Evolutionary conservation across 2,888 invertebrate genomes (phyloP), one percentile per base, ranked within the genome.

Genomic region (Lasioglossum oenotherae): DNA sequence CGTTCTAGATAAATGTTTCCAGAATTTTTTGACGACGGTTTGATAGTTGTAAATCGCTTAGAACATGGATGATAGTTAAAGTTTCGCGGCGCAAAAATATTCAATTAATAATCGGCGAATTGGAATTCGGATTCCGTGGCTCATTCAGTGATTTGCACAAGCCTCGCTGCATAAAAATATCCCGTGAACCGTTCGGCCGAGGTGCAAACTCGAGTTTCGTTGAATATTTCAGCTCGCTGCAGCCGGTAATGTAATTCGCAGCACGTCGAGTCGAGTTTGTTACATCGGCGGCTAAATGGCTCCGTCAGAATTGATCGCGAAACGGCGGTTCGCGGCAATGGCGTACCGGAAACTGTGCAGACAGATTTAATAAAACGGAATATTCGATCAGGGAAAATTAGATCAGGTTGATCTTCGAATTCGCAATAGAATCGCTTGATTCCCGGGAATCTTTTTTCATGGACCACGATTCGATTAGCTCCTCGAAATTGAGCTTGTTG

Each of bases 271-370:
- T 46, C 27, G 19, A 46, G 67, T 77, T 67, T 67, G 67, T 27
- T 35, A 44, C 31, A 46, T 71, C 27, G 44, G 35, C 31, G 78
- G 78, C 71, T 49, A n/a, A 49, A 74, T 16, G 79, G 86, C 80
- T 81, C 78, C 78, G 86, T 27, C 38, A 72, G 71, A 81, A 78
- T 75, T 23, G 46, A 86, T 64, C 85, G 77, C 77, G 80, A 46
- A 38, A 49, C 64, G 27, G 57, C 49, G 14, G 49, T 38, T 31
- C 35, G 16, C 14, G 81, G 86, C 86, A 78, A 78, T 78, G 86
- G 75, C 75, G 77, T n/a, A 27, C 14, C 31, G 16, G 46, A 41
- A 53, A 74, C 16, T 14, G 64, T 16, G 31, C 64, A 6, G 64
- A 64, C 64, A 19, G 19, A 64, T 64, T 64, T 31, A 16, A 64